Evolutionary conservation across 2,888 invertebrate species (phyloP).

Genomic region (Stenotaenia linearis): DNA sequence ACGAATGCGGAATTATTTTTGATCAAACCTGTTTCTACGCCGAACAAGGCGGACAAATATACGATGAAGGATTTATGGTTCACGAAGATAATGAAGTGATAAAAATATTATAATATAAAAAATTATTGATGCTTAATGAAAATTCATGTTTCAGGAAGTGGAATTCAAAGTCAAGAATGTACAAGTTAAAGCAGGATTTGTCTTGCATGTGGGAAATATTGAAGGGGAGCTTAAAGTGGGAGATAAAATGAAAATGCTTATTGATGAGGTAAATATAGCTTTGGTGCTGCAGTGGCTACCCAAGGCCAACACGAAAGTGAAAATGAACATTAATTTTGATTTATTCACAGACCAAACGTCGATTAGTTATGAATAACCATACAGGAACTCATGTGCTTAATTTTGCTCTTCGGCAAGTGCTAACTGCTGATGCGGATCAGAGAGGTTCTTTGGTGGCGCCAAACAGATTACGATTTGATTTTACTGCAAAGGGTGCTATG

Average conservation of each 20-base stretch:
- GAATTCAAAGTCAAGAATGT: conserved; percentile 90
- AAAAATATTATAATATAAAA: too few relatives aligned
- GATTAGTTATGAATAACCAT: conserved; percentile 97
- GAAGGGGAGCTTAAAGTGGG: conserved; percentile 77
- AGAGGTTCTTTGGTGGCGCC: conserved; percentile 96
- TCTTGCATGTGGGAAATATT: conserved; percentile 84
- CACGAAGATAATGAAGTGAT: conserved; percentile 70
- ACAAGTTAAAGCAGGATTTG: conserved; percentile 91
- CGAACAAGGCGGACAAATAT: conserved; percentile 98
- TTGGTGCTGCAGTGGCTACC: too few relatives aligned
- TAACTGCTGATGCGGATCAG: conserved; percentile 89
- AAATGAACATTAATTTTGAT: background rate
- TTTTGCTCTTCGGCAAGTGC: conserved; percentile 81
- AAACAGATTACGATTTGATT: conserved; percentile 94
- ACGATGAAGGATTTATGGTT: conserved; percentile 86
- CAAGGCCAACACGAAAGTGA: too few relatives aligned
- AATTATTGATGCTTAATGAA: too few relatives aligned
- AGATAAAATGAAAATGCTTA: conserved; percentile 70
- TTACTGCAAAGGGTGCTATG: conserved; percentile 89
- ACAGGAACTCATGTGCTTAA: conserved; percentile 96
- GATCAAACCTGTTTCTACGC: conserved; percentile 95
- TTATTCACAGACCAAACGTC: conserved; percentile 24
- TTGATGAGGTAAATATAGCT: conserved; percentile 61
- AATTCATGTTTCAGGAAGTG: conserved; percentile 58
- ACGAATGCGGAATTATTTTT: conserved; percentile 85